phyloP scores from a whole-genome alignment of 30 jellyfish, hydroid and myxozoan genomes.

The Nemopilema nomurai region DNA sequence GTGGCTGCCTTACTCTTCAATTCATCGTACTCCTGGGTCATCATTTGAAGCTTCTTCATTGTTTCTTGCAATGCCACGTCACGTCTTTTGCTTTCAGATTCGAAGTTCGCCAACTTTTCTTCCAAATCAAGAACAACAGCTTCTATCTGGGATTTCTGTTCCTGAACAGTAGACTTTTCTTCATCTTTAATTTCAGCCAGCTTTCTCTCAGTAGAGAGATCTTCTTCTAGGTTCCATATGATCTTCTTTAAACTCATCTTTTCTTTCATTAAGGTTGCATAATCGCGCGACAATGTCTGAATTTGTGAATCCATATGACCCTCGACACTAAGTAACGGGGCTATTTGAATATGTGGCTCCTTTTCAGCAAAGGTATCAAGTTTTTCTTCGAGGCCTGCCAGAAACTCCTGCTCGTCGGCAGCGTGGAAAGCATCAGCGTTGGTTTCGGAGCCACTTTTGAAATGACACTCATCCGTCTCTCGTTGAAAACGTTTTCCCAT shows the following conservation, averaged over 20 bases:
- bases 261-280: constrained; percentile 31
- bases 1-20: constrained; percentile 6
- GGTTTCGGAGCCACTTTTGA: not conserved
- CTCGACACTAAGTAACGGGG: not conserved
- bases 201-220: constrained; percentile 31
- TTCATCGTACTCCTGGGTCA: not conserved
- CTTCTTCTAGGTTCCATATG: constrained; percentile 54
- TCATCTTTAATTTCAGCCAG: not conserved
- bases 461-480: not conserved
- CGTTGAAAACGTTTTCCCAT: not conserved
- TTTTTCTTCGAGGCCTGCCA: constrained; percentile 15
- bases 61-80: constrained; percentile 7
- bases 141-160: constrained; percentile 19
- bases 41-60: constrained; percentile 16
- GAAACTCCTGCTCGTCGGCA: not conserved
- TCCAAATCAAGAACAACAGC: constrained; percentile 22
- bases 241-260: constrained; percentile 14
- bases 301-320: constrained; percentile 2
- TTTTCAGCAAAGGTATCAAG: not conserved
- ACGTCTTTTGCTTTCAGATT: not conserved
- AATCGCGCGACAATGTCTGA: constrained; percentile 21
- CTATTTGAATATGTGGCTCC: not conserved
- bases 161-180: constrained; percentile 11
- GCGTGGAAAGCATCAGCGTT: not conserved
- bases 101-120: constrained; percentile 17